A percentile compares a stretch with the other conserved stretches of the same genome.
Conservation (phyloP, 2,113 vertebrate genomes). For the Heterotilapia buettikoferi region DNA sequence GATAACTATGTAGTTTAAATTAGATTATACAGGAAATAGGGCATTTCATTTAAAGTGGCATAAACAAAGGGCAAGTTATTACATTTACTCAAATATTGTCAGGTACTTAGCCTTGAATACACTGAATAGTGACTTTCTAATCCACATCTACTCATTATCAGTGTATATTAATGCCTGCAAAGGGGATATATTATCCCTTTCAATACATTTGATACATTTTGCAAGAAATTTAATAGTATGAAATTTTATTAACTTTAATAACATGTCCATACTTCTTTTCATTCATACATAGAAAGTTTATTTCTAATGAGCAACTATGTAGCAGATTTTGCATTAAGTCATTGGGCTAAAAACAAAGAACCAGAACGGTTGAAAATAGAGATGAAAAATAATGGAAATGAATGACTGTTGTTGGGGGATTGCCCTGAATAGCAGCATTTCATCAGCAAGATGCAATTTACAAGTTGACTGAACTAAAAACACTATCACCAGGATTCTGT, state of each 20-base stretch:
- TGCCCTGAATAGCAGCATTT: not conserved
- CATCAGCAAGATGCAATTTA: not conserved
- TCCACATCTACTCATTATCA: not conserved
- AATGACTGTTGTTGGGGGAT: not conserved
- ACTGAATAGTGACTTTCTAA: not conserved
- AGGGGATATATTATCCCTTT: not conserved
- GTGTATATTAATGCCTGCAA: not conserved
- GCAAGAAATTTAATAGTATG: not conserved
- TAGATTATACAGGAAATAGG: not conserved
- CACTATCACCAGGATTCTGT: not conserved
- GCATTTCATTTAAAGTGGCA: not conserved
- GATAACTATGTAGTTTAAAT: not conserved
- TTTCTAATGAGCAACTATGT: not conserved
- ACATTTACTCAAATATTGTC: not conserved
- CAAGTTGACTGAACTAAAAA: not conserved
- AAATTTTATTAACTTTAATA: not conserved
- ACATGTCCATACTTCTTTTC: not conserved
- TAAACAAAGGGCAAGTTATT: not conserved
- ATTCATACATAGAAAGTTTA: not conserved
- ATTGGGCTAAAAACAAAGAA: not conserved
- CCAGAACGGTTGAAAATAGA: not conserved
- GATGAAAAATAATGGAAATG: not conserved
- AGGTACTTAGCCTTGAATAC: not conserved
- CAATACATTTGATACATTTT: not conserved
- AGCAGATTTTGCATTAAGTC: not conserved